Percentiles rank a stretch among this genome's conserved stretches.
Evolutionary conservation across 2,113 vertebrate species (phyloP).

Genomic region (Tretioscincus oriximinensis): DNA sequence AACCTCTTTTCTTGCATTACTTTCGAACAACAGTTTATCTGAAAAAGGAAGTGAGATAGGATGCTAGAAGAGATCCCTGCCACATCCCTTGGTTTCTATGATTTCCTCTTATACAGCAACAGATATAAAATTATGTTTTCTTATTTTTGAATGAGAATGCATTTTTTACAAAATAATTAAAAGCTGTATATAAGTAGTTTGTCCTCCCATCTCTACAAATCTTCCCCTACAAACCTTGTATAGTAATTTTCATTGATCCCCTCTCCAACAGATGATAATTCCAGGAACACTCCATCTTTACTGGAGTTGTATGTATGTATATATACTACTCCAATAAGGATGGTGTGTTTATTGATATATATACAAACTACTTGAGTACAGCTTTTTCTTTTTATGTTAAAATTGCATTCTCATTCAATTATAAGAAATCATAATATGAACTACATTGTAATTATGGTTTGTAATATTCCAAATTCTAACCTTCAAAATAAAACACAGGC

Average conservation of each 20-base stretch:
- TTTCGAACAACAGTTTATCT: not conserved
- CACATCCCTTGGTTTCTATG: not conserved
- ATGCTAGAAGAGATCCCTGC: not conserved
- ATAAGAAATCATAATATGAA: not conserved
- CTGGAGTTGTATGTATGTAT: too few relatives aligned
- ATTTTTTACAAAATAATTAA: too few relatives aligned
- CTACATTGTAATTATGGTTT: too few relatives aligned
- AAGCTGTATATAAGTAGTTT: too few relatives aligned
- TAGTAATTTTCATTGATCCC: not conserved
- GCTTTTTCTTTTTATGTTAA: too few relatives aligned
- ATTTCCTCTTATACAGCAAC: not conserved
- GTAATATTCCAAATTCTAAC: too few relatives aligned
- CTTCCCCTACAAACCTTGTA: too few relatives aligned
- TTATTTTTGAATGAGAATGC: not conserved
- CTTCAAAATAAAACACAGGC: too few relatives aligned
- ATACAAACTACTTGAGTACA: too few relatives aligned
- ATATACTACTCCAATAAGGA: too few relatives aligned
- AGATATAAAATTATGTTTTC: not conserved
- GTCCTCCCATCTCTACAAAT: too few relatives aligned
- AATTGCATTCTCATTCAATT: not conserved
- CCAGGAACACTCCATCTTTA: not conserved
- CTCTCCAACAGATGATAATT: not conserved
- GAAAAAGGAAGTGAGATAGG: constrained; percentile 10
- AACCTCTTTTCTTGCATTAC: not conserved
- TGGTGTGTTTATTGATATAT: not conserved